phyloP scores from a whole-genome alignment of 2,888 invertebrate genomes.

The Orgyia antiqua region DNA sequence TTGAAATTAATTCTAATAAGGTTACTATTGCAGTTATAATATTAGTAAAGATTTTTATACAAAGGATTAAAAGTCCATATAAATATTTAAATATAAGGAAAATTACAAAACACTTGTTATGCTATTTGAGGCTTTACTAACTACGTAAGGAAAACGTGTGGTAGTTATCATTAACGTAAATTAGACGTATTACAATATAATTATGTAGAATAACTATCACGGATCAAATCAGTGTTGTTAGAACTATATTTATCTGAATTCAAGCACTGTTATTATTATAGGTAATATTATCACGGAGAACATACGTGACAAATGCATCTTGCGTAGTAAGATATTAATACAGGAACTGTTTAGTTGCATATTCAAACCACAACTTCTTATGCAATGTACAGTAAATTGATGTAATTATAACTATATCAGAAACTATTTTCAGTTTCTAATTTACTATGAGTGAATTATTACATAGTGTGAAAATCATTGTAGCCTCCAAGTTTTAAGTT shows the following conservation, averaged over 20 bases:
- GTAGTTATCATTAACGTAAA: conserved; percentile 1
- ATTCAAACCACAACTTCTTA: conserved; percentile 10
- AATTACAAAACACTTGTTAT: conserved; percentile 1
- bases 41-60: too few relatives aligned
- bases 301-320: conserved; percentile 11
- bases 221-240: conserved; percentile 23
- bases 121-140: conserved; percentile 8
- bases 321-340: conserved; percentile 6
- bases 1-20: too few relatives aligned
- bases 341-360: conserved; percentile 7
- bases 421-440: too few relatives aligned
- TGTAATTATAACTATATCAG: too few relatives aligned
- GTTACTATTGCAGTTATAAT: too few relatives aligned
- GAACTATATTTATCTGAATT: conserved; percentile 23
- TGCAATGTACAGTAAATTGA: conserved; percentile 9
- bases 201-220: conserved; percentile 28
- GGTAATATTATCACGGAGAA: conserved; percentile 19
- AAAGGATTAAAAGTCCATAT: too few relatives aligned
- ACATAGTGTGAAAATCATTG: too few relatives aligned
- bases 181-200: conserved; percentile 38
- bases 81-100: not conserved
- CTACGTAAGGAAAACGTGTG: conserved; percentile 12
- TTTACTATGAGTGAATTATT: too few relatives aligned
- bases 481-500: too few relatives aligned
- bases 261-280: conserved; percentile 27